Conservation (phyloP, 2,888 invertebrate species). For the Lasioglossum zephyrum region DNA sequence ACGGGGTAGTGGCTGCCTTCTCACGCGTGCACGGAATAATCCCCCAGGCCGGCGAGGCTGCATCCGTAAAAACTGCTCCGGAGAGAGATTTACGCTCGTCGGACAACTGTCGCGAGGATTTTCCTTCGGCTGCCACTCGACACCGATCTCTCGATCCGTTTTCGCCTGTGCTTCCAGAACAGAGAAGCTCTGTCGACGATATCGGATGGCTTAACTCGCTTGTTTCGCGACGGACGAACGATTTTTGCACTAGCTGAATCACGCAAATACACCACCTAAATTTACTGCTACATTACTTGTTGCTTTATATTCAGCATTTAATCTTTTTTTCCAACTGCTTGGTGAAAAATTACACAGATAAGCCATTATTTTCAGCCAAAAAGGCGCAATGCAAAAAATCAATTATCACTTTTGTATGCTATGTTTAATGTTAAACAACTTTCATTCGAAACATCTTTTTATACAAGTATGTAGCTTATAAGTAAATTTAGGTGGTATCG, state of each 20-base stretch:
- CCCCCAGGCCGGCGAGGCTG: slow-evolving; percentile 47
- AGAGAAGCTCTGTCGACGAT: slow-evolving; percentile 2
- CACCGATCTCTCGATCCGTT: slow-evolving; percentile 34
- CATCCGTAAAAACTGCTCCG: slow-evolving; percentile 62
- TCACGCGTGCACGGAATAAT: slow-evolving; percentile 73
- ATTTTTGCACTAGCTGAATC: slow-evolving; percentile 30
- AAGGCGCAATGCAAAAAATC: too few species aligned
- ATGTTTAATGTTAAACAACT: too few species aligned
- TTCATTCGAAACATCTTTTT: too few species aligned
- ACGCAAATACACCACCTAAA: neutral
- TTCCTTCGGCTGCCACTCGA: slow-evolving; percentile 47
- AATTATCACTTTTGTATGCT: too few species aligned
- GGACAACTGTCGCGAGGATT: slow-evolving; percentile 32
- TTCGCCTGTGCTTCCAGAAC: slow-evolving; percentile 12
- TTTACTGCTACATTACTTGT: neutral
- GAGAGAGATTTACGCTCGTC: slow-evolving; percentile 65
- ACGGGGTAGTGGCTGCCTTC: slow-evolving; percentile 65
- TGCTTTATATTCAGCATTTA: neutral
- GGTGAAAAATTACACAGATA: neutral
- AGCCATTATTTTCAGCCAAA: too few species aligned
- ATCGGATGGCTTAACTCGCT: slow-evolving; percentile 11
- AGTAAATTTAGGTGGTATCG: neutral
- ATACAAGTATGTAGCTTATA: neutral
- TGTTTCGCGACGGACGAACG: slow-evolving; percentile 48
- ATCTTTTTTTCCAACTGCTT: neutral